These are phyloP conservation scores for Podarcis raffonei DNA, from an alignment of 2,113 vertebrate species.

Conservation along the genomic window DNA sequence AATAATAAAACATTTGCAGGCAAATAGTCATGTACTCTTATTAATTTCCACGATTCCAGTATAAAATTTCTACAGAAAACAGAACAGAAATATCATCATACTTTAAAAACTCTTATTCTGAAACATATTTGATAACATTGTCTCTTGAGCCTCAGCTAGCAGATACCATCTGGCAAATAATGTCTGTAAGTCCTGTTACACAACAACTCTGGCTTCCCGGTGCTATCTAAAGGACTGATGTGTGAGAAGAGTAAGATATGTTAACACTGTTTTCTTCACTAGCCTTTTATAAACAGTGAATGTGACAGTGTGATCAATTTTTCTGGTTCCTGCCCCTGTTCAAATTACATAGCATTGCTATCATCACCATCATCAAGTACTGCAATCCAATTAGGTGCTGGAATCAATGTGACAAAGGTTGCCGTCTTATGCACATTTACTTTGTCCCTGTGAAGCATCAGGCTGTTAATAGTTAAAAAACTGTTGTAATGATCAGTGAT, in stretches of 20 bases:
- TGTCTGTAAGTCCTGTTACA: slow-evolving; percentile 67
- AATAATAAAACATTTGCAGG: slow-evolving; percentile 6
- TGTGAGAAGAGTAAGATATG: slow-evolving; percentile 63
- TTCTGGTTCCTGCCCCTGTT: slow-evolving; percentile 1
- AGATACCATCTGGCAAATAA: slow-evolving; percentile 71
- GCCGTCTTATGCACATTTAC: not conserved
- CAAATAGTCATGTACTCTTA: not conserved
- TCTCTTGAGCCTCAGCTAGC: slow-evolving; percentile 59
- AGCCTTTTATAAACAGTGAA: slow-evolving; percentile 46
- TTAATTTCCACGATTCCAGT: slow-evolving; percentile 20
- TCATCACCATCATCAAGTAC: not conserved
- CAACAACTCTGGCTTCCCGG: slow-evolving; percentile 61
- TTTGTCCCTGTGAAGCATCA: not conserved
- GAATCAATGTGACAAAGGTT: not conserved
- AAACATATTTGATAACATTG: slow-evolving; percentile 56
- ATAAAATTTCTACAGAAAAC: slow-evolving; percentile 12
- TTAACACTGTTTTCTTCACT: slow-evolving; percentile 33
- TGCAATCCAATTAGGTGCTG: not conserved
- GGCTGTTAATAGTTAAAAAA: not conserved
- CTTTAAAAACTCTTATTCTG: slow-evolving; percentile 54
- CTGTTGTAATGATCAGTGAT: not conserved
- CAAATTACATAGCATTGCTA: slow-evolving; percentile 9
- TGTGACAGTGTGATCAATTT: slow-evolving; percentile 20
- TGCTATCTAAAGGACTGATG: slow-evolving; percentile 52
- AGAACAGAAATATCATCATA: slow-evolving; percentile 26